Percentiles rank a stretch among this genome's conserved stretches.
These are phyloP conservation scores for Indicator maculatus DNA, from an alignment of 2,113 vertebrate species.

Conservation along the genomic window DNA sequence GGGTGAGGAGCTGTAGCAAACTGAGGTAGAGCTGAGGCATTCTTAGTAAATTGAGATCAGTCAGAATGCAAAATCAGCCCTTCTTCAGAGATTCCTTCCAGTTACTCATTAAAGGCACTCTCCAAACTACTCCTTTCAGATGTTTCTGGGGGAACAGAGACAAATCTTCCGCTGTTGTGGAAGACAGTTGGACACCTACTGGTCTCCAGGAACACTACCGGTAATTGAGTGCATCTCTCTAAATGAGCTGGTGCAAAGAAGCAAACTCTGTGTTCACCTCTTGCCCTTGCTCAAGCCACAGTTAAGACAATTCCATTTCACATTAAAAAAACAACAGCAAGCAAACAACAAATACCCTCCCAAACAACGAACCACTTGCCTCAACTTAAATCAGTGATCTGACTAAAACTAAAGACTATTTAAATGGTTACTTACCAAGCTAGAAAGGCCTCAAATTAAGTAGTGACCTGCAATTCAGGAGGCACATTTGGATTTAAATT, in stretches of 20 bases:
- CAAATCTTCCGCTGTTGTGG: not conserved
- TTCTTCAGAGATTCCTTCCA: not conserved
- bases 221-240: not conserved
- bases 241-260: not conserved
- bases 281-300: not conserved
- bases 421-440: not conserved
- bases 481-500: not conserved
- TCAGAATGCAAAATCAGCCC: not conserved
- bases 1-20: conserved; percentile 41
- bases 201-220: not conserved
- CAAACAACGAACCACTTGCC: too few relatives aligned
- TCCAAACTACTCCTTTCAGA: not conserved
- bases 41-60: not conserved
- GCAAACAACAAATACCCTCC: too few relatives aligned
- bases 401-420: not conserved
- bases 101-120: not conserved
- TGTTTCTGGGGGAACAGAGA: not conserved
- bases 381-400: not conserved
- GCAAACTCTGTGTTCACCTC: not conserved
- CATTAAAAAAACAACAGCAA: not conserved
- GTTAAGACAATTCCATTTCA: not conserved
- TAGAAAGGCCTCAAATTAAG: not conserved
- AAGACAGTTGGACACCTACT: not conserved
- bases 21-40: conserved; percentile 18
- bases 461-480: not conserved